Base-by-base conservation (phyloP, 1,140 invertebrate species). In the Teleopsis dalmanni region DNA sequence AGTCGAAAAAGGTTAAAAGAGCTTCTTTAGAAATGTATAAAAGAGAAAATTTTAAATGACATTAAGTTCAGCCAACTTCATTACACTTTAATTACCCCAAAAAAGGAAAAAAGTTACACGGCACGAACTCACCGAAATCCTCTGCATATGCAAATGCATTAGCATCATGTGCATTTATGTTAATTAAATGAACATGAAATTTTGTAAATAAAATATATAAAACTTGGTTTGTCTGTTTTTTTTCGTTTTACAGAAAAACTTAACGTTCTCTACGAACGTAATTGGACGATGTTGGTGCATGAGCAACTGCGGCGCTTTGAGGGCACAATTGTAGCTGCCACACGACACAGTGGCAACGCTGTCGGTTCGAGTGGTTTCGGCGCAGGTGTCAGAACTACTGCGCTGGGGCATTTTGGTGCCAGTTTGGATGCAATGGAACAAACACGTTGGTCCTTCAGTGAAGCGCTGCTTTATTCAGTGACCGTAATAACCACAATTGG, bases 401-500 rank as follows among this genome's bases (percentile, higher is more conserved):
- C 59, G 29, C 21, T 66, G 45, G 57, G 64, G 2, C 57, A 62
- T 34, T 67, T 61, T 26, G 64, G 46, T 23, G 37, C 16, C 37
- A 41, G 35, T 19, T 34, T 38, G 21, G 49, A 51, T 36, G 25
- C 42, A 21, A 54, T 45, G 35, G 55, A 25, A 52, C 31, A 61
- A 51, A 43, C 45, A 16, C 74, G 78, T 56, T 91, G 88, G 88
- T 83, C 81, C 1, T 88, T 87, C 61, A 81, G 82, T 40, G 84
- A 85, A 41, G 83, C 88, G 2, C 70, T 91, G 6, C 76, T 91
- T 16, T 91, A 89, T 64, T 85, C 84, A 22, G 78, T 91, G 51
- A 88, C 85, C 43, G 81, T 91, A 57, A 84, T 91, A 62, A 91
- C 87, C 14, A 90, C 88, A 31, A 88, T 90, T 56, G 88, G 87